These are phyloP conservation scores for Acanthornis magna DNA, from an alignment of 2,797 vertebrate species.

Conservation along the genomic window DNA sequence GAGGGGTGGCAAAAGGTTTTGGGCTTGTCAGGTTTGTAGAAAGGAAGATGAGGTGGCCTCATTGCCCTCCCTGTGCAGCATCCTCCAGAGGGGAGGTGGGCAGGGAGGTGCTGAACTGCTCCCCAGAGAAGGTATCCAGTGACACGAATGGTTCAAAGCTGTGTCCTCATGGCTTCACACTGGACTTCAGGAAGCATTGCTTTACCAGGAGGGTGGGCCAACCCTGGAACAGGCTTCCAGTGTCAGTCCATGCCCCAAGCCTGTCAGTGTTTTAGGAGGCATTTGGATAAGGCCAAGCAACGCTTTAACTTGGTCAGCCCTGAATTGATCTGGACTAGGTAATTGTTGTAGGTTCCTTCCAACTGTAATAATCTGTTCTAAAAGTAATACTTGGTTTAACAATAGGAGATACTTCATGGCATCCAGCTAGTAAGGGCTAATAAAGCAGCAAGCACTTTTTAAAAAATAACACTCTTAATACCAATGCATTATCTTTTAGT, in stretches of 20 bases:
- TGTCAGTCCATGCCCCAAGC: background rate
- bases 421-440: background rate
- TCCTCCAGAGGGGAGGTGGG: too few relatives aligned
- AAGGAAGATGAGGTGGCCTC: background rate
- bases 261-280: background rate
- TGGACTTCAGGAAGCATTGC: background rate
- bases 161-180: rapidly evolving
- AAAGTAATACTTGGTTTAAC: background rate
- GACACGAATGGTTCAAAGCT: background rate
- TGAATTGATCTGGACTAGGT: background rate
- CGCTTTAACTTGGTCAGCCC: background rate
- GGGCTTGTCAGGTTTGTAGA: background rate
- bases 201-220: background rate
- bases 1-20: background rate
- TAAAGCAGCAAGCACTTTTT: background rate
- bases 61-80: background rate
- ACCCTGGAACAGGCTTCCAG: background rate
- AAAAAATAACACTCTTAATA: background rate
- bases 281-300: background rate
- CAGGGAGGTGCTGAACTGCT: background rate
- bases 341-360: background rate
- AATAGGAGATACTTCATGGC: background rate
- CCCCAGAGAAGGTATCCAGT: background rate
- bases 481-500: background rate
- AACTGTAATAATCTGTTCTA: background rate